A percentile compares a stretch with the other conserved stretches of the same genome.
Conservation (phyloP, 2,113 vertebrate species). For the Sminthopsis crassicaudata region DNA sequence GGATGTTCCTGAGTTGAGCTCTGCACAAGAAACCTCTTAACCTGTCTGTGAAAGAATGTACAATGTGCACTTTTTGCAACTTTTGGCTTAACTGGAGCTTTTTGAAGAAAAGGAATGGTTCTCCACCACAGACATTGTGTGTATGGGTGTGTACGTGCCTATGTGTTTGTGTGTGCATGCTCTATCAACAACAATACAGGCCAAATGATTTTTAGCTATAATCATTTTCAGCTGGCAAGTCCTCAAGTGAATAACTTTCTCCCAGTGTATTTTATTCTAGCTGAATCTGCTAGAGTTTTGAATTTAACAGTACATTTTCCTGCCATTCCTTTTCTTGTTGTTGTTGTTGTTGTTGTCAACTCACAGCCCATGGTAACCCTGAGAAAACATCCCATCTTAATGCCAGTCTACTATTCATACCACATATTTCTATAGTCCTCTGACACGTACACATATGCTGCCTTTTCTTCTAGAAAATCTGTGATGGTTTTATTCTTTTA, state of each 20-base stretch:
- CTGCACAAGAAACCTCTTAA: slow-evolving; percentile 16
- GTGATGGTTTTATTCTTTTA: slow-evolving; percentile 22
- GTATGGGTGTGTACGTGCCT: background rate
- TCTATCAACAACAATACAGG: background rate
- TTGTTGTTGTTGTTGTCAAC: background rate
- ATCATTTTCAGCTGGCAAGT: slow-evolving; percentile 28
- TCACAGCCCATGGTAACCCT: background rate
- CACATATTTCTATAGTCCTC: slow-evolving; percentile 19
- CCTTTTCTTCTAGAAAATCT: slow-evolving; percentile 14
- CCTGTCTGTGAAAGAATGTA: slow-evolving; percentile 13
- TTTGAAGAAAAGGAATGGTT: slow-evolving; percentile 9
- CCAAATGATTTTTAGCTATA: slow-evolving; percentile 49
- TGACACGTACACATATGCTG: background rate
- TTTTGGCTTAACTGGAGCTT: background rate
- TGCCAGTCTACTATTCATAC: slow-evolving; percentile 12
- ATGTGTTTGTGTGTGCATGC: background rate
- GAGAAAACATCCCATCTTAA: background rate
- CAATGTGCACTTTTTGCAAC: background rate
- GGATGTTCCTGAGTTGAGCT: slow-evolving; percentile 9
- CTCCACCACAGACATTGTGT: background rate
- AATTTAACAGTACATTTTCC: background rate
- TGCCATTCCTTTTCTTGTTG: slow-evolving; percentile 11
- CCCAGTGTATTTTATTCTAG: background rate
- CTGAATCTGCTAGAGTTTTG: slow-evolving; percentile 4
- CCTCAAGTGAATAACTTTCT: slow-evolving; percentile 26